These are phyloP conservation scores for Dipodomys spectabilis DNA, from an alignment of 2,113 vertebrate species.

Conservation along the genomic window DNA sequence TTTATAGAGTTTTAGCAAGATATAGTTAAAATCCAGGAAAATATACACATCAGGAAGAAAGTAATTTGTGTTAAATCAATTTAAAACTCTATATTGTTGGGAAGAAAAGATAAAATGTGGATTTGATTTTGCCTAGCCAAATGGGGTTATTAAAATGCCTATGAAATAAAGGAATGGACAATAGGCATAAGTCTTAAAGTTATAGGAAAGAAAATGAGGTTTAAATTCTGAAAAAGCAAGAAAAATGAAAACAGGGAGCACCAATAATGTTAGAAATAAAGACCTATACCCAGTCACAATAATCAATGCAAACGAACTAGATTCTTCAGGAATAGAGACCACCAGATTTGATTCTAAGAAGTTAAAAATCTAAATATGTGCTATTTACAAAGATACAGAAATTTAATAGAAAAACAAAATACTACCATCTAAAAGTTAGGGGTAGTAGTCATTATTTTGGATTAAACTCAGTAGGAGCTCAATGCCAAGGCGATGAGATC, in stretches of 20 bases:
- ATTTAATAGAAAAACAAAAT: background rate
- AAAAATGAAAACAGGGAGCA: background rate
- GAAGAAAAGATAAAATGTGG: background rate
- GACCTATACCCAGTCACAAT: background rate
- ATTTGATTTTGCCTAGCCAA: background rate
- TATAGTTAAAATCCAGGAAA: background rate
- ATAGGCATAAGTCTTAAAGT: background rate
- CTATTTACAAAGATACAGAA: background rate
- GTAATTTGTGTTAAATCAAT: background rate
- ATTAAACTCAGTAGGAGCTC: background rate
- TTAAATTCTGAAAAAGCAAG: background rate
- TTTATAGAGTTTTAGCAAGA: conserved; percentile 14
- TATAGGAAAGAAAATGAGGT: background rate
- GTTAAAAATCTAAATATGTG: background rate
- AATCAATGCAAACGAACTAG: background rate
- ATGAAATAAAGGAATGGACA: background rate
- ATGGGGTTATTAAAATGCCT: background rate
- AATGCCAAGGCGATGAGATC: too few relatives aligned
- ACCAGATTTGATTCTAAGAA: conserved; percentile 11
- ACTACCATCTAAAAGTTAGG: background rate
- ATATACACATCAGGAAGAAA: background rate
- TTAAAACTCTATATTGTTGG: background rate
- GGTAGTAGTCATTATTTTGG: background rate
- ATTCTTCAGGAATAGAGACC: background rate
- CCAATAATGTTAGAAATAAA: background rate